Conservation (phyloP, 2,113 vertebrate species). For the Myocastor coypus region DNA sequence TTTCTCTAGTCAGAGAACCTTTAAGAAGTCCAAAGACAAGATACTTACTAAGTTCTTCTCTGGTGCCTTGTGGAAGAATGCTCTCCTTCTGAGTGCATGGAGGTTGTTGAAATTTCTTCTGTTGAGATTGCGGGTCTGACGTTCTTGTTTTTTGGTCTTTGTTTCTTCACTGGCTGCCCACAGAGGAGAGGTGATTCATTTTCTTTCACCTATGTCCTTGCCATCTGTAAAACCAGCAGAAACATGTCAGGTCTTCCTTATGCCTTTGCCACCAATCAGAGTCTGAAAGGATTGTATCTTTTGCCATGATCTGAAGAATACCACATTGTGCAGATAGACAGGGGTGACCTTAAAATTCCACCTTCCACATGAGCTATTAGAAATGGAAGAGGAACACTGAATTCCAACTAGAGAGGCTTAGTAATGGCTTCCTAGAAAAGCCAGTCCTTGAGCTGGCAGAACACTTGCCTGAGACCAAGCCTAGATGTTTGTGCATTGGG, state of each 20-base stretch:
- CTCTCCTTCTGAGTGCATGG: not conserved
- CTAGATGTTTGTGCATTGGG: not conserved
- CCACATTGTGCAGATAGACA: not conserved
- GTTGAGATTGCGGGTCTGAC: not conserved
- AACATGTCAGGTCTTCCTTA: not conserved
- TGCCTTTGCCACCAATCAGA: not conserved
- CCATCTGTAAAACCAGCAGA: conserved; percentile 1
- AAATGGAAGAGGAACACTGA: not conserved
- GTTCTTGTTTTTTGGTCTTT: not conserved
- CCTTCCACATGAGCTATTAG: not conserved
- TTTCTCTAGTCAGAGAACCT: not conserved
- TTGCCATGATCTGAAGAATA: not conserved
- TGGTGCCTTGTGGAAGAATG: not conserved
- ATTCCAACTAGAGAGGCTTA: not conserved
- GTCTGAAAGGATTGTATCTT: not conserved
- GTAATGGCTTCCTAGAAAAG: not conserved
- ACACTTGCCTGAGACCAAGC: not conserved
- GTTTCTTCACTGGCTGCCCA: not conserved
- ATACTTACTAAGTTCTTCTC: not conserved
- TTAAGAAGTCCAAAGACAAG: not conserved
- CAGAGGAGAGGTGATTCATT: not conserved
- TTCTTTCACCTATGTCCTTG: not conserved
- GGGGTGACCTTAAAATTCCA: not conserved
- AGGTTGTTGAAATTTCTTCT: not conserved
- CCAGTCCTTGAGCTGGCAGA: not conserved